Percentiles rank a stretch among this genome's conserved stretches.
Conservation (phyloP, 2,888 invertebrate genomes). For the Tetrapedia diversipes region DNA sequence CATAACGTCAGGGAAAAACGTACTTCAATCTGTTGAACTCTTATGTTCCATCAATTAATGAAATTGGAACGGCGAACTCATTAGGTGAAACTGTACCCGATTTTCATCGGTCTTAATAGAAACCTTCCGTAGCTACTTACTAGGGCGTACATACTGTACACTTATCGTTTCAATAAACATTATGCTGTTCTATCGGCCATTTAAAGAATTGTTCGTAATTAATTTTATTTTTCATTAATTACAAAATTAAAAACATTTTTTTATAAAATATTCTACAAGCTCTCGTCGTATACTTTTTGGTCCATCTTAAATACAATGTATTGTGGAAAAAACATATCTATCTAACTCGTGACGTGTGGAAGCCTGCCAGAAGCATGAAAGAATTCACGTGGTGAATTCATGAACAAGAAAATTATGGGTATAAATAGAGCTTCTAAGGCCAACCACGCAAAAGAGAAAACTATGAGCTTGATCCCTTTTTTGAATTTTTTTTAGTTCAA, state of each 20-base stretch:
- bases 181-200: background rate
- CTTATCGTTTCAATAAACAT: background rate
- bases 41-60: background rate
- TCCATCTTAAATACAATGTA: background rate
- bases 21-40: background rate
- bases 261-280: background rate
- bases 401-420: constrained; percentile 47
- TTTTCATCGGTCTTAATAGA: constrained; percentile 48
- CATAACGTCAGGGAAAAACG: too few relatives aligned
- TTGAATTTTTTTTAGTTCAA: too few relatives aligned
- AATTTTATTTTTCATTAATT: background rate
- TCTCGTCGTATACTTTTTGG: background rate
- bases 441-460: background rate
- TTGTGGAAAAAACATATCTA: constrained; percentile 13
- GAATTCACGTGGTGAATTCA: constrained; percentile 35
- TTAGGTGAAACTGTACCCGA: constrained; percentile 36
- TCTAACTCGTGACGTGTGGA: constrained; percentile 29
- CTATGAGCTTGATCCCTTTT: too few relatives aligned
- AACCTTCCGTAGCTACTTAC: constrained; percentile 28
- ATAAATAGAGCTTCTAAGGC: constrained; percentile 51
- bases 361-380: constrained; percentile 42
- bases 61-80: constrained; percentile 29
- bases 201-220: background rate
- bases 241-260: too few relatives aligned
- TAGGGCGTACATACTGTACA: background rate